Evolutionary conservation across 2,888 invertebrate species (phyloP).

Genomic region (Macaria notata): DNA sequence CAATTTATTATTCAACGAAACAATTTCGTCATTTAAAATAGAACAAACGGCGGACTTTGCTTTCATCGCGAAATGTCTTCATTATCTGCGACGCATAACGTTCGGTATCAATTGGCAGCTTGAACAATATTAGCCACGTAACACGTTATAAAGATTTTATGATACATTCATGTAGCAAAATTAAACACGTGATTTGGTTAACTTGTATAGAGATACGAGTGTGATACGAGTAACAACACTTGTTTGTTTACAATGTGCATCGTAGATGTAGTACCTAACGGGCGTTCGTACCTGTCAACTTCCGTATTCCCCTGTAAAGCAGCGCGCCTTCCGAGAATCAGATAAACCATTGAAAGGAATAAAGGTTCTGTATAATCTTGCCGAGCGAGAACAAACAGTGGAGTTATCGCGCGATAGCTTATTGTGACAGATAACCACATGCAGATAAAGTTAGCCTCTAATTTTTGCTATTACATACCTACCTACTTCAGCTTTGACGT

Average conservation of each 20-base stretch:
- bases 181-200: too few species aligned
- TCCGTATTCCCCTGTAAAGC: conserved; percentile 18
- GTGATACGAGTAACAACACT: background rate
- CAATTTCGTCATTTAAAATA: conserved; percentile 31
- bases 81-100: conserved; percentile 12
- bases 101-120: conserved; percentile 16
- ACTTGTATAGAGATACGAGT: too few species aligned
- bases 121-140: too few species aligned
- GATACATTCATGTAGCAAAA: too few species aligned
- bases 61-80: conserved; percentile 16
- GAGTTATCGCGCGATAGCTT: conserved; percentile 23
- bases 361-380: conserved; percentile 17
- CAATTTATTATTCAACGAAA: conserved; percentile 37
- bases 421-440: conserved; percentile 22
- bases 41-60: conserved; percentile 23
- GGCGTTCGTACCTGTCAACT: conserved; percentile 14
- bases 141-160: too few species aligned
- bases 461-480: conserved; percentile 22
- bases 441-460: conserved; percentile 33
- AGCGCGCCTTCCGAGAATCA: conserved; percentile 13
- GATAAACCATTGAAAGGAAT: conserved; percentile 16
- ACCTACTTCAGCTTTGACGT: conserved; percentile 17
- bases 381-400: conserved; percentile 19
- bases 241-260: conserved; percentile 3
- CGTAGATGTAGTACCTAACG: too few species aligned